phyloP scores from a whole-genome alignment of 2,888 invertebrate genomes.

The Parochlus steinenii region DNA sequence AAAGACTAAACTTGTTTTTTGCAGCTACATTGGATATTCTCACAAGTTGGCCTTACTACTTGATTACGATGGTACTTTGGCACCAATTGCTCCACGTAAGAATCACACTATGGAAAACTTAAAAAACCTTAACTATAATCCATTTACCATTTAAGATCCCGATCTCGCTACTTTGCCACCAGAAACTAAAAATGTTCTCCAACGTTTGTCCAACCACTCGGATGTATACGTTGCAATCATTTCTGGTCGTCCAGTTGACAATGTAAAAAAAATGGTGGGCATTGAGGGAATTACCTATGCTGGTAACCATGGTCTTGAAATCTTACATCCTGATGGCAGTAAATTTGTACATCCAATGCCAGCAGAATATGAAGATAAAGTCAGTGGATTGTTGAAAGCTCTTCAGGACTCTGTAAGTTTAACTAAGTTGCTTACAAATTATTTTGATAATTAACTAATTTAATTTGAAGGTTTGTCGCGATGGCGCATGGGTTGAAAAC shows the following conservation, averaged over 20 bases:
- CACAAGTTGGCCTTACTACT: constrained; percentile 69
- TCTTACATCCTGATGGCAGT: constrained; percentile 76
- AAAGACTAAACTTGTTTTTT: constrained; percentile 13
- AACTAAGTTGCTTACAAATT: constrained; percentile 8
- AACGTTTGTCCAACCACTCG: constrained; percentile 64
- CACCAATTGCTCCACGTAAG: constrained; percentile 78
- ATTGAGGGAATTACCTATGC: constrained; percentile 84
- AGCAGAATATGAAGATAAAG: constrained; percentile 63
- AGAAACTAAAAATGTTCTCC: constrained; percentile 70
- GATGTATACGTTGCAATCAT: constrained; percentile 78
- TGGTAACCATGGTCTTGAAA: constrained; percentile 77
- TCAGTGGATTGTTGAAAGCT: constrained; percentile 55
- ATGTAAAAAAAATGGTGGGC: constrained; percentile 80
- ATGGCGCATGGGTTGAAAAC: constrained; percentile 86
- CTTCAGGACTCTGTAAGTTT: constrained; percentile 58
- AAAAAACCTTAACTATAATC: no score
- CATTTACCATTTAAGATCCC: no score
- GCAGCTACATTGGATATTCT: constrained; percentile 68
- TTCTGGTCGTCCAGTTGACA: constrained; percentile 72
- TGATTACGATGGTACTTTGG: constrained; percentile 79
- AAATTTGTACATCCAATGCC: constrained; percentile 87
- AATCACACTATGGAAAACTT: no score
- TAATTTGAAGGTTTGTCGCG: constrained; percentile 48
- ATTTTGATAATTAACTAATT: constrained; percentile 9
- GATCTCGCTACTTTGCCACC: constrained; percentile 72